A percentile compares a stretch with the other conserved stretches of the same genome.
phyloP scores from a whole-genome alignment of 37 sponge, comb jelly and placozoan species.

The Haliclona indistincta region DNA sequence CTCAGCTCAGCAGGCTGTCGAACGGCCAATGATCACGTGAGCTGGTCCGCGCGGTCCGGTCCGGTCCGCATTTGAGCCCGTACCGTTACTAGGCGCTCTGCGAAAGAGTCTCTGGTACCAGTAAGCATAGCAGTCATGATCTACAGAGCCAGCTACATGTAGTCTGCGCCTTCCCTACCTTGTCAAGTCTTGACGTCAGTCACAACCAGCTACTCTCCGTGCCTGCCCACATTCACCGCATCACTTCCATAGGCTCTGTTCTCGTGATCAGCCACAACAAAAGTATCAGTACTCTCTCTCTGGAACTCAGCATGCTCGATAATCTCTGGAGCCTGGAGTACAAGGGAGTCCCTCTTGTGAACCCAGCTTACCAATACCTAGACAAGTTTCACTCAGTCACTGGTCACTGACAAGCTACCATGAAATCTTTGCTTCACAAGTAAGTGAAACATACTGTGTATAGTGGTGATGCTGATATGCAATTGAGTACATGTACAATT shows the following conservation, averaged over 20 bases:
- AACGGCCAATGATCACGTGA: no score
- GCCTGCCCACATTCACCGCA: conserved; percentile 57
- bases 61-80: no score
- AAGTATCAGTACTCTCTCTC: conserved; percentile 68
- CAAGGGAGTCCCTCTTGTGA: conserved; percentile 60
- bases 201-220: conserved; percentile 41
- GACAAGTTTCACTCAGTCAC: conserved; percentile 68
- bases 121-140: neutral
- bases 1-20: no score
- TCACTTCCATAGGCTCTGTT: conserved; percentile 41
- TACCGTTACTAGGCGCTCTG: no score
- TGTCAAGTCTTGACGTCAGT: conserved; percentile 71
- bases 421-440: conserved; percentile 79
- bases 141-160: conserved; percentile 12
- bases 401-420: conserved; percentile 74
- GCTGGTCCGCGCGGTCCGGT: no score
- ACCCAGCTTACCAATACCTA: conserved; percentile 60
- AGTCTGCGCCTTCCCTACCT: conserved; percentile 62
- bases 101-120: no score
- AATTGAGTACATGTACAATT: neutral
- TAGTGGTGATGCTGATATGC: neutral
- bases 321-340: conserved; percentile 81
- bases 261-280: conserved; percentile 71
- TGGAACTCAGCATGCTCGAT: conserved; percentile 77
- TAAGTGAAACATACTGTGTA: conserved; percentile 34